Evolutionary conservation across 2,797 vertebrate genomes (phyloP).

Genomic region (Chaetodon trifasciatus): DNA sequence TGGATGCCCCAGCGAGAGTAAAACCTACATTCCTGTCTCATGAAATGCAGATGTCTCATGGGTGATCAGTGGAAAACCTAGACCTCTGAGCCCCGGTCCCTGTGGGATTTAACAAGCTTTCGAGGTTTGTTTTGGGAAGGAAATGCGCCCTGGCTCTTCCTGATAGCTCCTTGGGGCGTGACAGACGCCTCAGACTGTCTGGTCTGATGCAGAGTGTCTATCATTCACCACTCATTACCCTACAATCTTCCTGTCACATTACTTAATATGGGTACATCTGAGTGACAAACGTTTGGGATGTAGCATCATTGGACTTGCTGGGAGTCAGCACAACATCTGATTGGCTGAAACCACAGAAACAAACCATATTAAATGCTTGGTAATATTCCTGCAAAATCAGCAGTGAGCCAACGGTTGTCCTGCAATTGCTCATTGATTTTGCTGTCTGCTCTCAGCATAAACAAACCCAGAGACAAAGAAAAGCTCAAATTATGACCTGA

Average conservation of each 20-base stretch:
- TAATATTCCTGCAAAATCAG: background rate
- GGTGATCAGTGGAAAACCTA: conserved; percentile 44
- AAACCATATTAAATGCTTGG: conserved; percentile 21
- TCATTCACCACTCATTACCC: conserved; percentile 34
- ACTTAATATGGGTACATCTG: conserved; percentile 26
- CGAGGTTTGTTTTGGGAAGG: conserved; percentile 56
- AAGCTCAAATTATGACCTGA: background rate
- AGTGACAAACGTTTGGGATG: conserved; percentile 7
- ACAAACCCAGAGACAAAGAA: background rate
- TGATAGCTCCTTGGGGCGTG: conserved; percentile 14
- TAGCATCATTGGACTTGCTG: background rate
- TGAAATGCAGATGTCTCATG: conserved; percentile 67
- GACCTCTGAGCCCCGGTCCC: conserved; percentile 23
- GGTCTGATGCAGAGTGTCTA: conserved; percentile 17
- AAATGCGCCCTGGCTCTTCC: conserved; percentile 45
- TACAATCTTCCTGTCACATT: conserved; percentile 21
- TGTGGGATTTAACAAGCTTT: conserved; percentile 55
- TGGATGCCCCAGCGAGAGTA: conserved; percentile 46
- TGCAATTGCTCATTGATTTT: background rate
- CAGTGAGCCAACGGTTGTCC: background rate
- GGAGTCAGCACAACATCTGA: conserved; percentile 10
- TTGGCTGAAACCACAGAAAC: conserved; percentile 16
- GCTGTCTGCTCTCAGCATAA: background rate
- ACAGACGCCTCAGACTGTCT: conserved; percentile 17
- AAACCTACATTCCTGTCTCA: conserved; percentile 57